Base-by-base conservation (phyloP, 1,140 invertebrate species). In the Achroia grisella region DNA sequence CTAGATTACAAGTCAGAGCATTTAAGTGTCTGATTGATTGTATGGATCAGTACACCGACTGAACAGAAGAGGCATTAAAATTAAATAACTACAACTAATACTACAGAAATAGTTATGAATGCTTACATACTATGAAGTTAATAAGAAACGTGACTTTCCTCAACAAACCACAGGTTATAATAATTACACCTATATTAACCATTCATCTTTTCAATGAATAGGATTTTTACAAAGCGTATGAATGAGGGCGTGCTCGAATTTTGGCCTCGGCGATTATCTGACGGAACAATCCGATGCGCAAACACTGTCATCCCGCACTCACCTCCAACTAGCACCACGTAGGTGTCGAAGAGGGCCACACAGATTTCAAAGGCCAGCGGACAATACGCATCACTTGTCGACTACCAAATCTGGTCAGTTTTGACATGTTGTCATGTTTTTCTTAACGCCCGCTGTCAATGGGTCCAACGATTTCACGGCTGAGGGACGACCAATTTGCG, bases 341-440 rank as follows among this genome's bases (percentile, higher is more conserved):
- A 77, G 75, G 70, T 69, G 73, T 75, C 55, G 62, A 74, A 55
- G 51, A 62, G 64, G 73, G 60, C 78, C 80, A 84, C 80, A 84
- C 80, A 50, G 59, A 81, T 66, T 84, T 84, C 69, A 71, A 84
- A 71, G 51, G 64, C 39, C 29, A 43, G 36, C 42, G 46, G 66
- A 84, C 77, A 84, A 84, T 63, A 60, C 52, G 12, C 64, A 54
- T 84, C 79, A 79, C 79, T 81, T 79, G 76, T 77, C 71, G 68
- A 62, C 70, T 64, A 74, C 75, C 56, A 76, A 78, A 79, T 78
- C 69, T 78, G 70, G 64, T 73, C 77, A 78, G 79, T 84, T 84
- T 81, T 84, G 79, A 84, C 79, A 84, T 63, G 65, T 83, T 71
- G 73, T 81, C 79, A 79, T 81, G 79, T 80, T 83, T 77, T 80